Conservation (phyloP, 2,113 vertebrate species). For the Actenoides hombroni region DNA sequence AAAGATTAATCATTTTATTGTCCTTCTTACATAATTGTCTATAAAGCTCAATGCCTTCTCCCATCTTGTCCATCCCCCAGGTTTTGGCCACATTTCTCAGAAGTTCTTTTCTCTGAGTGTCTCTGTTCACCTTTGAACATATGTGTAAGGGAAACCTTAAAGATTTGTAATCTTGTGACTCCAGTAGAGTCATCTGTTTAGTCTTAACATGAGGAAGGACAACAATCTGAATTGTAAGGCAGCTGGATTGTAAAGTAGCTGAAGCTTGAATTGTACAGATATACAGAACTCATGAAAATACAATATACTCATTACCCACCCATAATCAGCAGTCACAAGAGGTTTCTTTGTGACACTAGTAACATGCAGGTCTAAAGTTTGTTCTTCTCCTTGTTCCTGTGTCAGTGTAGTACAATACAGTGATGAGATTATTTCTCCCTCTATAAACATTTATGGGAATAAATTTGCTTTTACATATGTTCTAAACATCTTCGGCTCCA, state of each 20-base stretch:
- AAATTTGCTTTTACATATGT: not conserved
- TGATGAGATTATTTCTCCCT: not conserved
- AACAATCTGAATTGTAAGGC: not conserved
- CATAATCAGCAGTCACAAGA: not conserved
- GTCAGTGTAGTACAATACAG: not conserved
- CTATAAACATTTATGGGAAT: not conserved
- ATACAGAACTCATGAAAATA: not conserved
- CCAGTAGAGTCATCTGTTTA: accelerated
- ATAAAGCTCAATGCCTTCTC: not conserved
- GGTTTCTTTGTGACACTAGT: not conserved
- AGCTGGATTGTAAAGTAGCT: not conserved
- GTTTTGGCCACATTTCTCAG: not conserved
- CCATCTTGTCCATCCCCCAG: accelerated
- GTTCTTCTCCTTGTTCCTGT: not conserved
- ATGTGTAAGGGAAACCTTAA: not conserved
- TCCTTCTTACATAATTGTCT: not conserved
- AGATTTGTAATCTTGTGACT: not conserved
- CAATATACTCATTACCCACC: not conserved
- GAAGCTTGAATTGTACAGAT: not conserved
- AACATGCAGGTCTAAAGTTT: not conserved
- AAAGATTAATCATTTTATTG: not conserved
- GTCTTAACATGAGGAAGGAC: not conserved
- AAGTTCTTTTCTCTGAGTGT: not conserved
- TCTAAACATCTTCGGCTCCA: not conserved
- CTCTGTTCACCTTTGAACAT: not conserved